phyloP scores from a whole-genome alignment of 1,140 invertebrate genomes.

The Olivierus martensii region DNA sequence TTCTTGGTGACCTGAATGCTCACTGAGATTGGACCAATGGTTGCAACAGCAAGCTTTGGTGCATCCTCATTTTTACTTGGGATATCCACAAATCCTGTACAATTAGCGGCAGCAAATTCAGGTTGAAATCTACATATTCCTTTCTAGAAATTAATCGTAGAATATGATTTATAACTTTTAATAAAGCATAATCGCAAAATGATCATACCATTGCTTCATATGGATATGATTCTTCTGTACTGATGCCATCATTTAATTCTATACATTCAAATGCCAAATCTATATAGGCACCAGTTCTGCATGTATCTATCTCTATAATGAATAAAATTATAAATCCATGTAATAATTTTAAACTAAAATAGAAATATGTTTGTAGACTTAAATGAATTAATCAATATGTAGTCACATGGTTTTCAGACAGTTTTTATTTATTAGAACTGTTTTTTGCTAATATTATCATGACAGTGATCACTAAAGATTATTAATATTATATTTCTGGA shows the following conservation, averaged over 20 bases:
- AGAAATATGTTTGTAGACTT: too few species aligned
- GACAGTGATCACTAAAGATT: too few species aligned
- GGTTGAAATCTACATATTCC: conserved; percentile 3
- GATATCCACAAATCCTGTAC: conserved; percentile 34
- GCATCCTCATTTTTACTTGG: conserved; percentile 27
- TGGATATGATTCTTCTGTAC: conserved; percentile 34
- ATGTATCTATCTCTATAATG: conserved; percentile 50
- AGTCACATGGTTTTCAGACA: too few species aligned
- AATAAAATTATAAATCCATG: too few species aligned
- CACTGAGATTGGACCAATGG: conserved; percentile 30
- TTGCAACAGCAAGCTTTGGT: conserved; percentile 27
- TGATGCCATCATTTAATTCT: conserved; percentile 34
- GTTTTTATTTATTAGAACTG: too few species aligned
- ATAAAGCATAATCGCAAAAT: too few species aligned
- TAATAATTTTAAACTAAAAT: too few species aligned
- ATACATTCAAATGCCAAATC: conserved; percentile 22
- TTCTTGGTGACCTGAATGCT: conserved; percentile 29
- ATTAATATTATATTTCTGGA: too few species aligned
- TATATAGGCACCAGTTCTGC: conserved; percentile 38
- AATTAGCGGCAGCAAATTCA: conserved; percentile 32
- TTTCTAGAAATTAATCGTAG: conserved; percentile 23
- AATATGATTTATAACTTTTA: too few species aligned
- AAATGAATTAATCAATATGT: too few species aligned
- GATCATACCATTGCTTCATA: conserved; percentile 26
- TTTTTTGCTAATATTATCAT: too few species aligned